Evolutionary conservation across 2,888 invertebrate species (phyloP), one percentile per base, ranked within the genome.

Genomic region (Conus canariensis): DNA sequence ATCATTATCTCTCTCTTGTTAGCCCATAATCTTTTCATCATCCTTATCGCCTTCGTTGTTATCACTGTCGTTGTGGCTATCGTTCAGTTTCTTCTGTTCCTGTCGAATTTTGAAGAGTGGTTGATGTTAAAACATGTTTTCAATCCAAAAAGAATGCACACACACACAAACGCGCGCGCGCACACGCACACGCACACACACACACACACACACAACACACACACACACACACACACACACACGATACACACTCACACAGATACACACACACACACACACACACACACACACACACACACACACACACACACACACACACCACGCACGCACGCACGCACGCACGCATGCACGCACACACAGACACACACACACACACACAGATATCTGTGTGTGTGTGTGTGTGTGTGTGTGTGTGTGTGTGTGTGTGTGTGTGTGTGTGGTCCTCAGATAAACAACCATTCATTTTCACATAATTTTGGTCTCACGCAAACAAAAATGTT

Each of bases 221-320:
- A 7, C 70, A 7, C 70, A 7, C 16, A 7, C 22, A 0, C 16
- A 0, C 70, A 7, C 19, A 70, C 70, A 70, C 19, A 70, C 70
- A 64, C 19, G 5, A 7, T 1, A 70, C 70, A 70, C 19, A 70
- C 70, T 1, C 19, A 70, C 70, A 70, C 70, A 70, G n/a, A 70
- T n/a, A 70, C 70, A 70, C 70, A 70, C 70, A 70, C 70, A 70
- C 70, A 22, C 70, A 70, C 70, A 70, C 70, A 70, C 70, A 70
- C 70, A 70, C 70, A 70, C 70, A 16, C 16, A 16, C n/a, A 16
- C 16, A 1, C 70, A 70, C 70, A 70, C 70, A 70, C 70, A 22
- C 70, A 22, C 70, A 8, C 70, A 22, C 70, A 22, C 70, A 22
- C 70, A 22, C 70, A 22, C 70, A 22, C 22, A 22, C 70, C 70